phyloP scores from a whole-genome alignment of 1,140 invertebrate species.

The Diorhabda sublineata region DNA sequence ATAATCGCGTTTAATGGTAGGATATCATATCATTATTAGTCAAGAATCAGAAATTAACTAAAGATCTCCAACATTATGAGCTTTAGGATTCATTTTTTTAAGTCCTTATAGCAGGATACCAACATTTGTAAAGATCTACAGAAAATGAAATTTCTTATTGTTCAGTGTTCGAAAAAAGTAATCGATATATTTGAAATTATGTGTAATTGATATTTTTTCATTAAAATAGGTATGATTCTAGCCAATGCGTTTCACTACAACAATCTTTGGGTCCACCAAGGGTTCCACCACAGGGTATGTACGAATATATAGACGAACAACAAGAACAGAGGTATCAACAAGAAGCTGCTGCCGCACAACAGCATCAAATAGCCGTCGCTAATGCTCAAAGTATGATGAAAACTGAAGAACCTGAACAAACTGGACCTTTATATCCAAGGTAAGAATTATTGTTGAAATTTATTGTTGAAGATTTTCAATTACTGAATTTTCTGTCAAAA shows the following conservation, averaged over 20 bases:
- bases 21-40: no score
- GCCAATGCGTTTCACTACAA: conserved; percentile 55
- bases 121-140: no score
- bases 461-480: no score
- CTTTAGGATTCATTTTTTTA: no score
- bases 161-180: background rate
- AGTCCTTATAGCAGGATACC: no score
- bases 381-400: conserved; percentile 57
- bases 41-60: no score
- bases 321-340: conserved; percentile 61
- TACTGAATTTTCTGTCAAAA: no score
- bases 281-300: conserved; percentile 48
- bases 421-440: conserved; percentile 69
- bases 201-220: conserved; percentile 18
- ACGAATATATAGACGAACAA: conserved; percentile 53
- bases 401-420: conserved; percentile 56
- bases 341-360: conserved; percentile 53
- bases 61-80: no score
- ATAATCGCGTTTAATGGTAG: no score
- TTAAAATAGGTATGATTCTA: conserved; percentile 43
- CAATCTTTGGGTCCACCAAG: conserved; percentile 56
- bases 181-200: background rate
- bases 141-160: no score
- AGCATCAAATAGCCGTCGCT: conserved; percentile 59
- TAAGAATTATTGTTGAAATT: conserved; percentile 36